phyloP scores from a whole-genome alignment of 2,113 vertebrate genomes.

The Corythoichthys intestinalis region DNA sequence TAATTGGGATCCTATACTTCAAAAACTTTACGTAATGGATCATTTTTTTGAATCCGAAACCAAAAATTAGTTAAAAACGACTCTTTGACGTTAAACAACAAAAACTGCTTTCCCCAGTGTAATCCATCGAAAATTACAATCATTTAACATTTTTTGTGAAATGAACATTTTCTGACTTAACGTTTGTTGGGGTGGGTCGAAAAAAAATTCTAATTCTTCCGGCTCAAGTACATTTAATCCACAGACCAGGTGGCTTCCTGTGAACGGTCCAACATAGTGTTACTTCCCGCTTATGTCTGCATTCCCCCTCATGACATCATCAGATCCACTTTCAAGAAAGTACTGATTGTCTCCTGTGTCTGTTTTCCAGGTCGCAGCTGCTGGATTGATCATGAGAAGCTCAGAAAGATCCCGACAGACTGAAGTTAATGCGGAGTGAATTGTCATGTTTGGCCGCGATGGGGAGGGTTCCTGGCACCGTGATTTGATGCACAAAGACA shows the following conservation, averaged over 20 bases:
- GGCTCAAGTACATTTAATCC: slow-evolving; percentile 34
- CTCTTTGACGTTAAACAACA: too few relatives aligned
- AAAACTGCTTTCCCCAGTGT: too few relatives aligned
- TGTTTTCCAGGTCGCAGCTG: slow-evolving; percentile 53
- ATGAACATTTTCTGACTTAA: not conserved
- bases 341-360: slow-evolving; percentile 2
- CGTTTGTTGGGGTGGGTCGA: not conserved
- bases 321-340: slow-evolving; percentile 4
- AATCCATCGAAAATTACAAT: not conserved
- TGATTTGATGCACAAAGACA: slow-evolving; percentile 79
- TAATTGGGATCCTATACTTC: too few relatives aligned
- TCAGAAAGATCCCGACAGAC: slow-evolving; percentile 20
- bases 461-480: slow-evolving; percentile 82
- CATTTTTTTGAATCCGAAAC: too few relatives aligned
- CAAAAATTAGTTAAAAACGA: too few relatives aligned
- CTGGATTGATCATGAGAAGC: slow-evolving; percentile 36
- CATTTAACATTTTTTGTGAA: not conserved
- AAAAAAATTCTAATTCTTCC: slow-evolving; percentile 16
- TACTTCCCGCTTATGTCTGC: slow-evolving; percentile 43
- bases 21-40: too few relatives aligned
- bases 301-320: slow-evolving; percentile 15
- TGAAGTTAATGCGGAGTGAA: slow-evolving; percentile 11
- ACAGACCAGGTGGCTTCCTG: slow-evolving; percentile 41
- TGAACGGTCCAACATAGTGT: slow-evolving; percentile 43
- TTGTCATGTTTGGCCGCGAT: slow-evolving; percentile 52